phyloP scores from a whole-genome alignment of 2,888 invertebrate species.

The Sarcophaga variegata region DNA sequence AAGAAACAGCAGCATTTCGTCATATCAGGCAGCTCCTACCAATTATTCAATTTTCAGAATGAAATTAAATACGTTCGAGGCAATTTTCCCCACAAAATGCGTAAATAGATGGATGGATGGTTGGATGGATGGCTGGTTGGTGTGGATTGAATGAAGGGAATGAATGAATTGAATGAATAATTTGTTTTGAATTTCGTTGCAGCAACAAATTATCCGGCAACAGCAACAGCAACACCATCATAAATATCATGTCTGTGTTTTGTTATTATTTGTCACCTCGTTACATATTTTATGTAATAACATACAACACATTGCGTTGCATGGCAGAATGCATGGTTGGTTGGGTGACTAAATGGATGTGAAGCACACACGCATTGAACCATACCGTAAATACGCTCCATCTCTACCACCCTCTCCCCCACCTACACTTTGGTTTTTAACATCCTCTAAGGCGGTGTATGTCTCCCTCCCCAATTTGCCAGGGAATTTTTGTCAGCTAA shows the following conservation, averaged over 20 bases:
- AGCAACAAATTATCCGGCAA: constrained; percentile 24
- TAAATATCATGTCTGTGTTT: constrained; percentile 67
- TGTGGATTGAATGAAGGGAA: neutral
- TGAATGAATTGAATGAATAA: neutral
- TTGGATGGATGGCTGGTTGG: neutral
- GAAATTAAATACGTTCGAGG: constrained; percentile 53
- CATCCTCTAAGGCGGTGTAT: constrained; percentile 62
- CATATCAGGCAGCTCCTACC: constrained; percentile 48
- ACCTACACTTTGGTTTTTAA: constrained; percentile 48
- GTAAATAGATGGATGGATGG: neutral
- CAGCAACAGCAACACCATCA: constrained; percentile 3
- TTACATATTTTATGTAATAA: constrained; percentile 64
- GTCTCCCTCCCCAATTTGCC: constrained; percentile 47
- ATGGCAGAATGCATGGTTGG: neutral
- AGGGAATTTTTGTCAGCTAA: constrained; percentile 64
- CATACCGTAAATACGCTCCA: constrained; percentile 16
- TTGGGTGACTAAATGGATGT: constrained; percentile 20
- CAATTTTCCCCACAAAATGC: constrained; percentile 46
- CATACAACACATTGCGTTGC: constrained; percentile 5
- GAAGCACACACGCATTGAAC: constrained; percentile 34
- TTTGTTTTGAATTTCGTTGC: constrained; percentile 27
- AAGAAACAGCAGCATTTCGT: constrained; percentile 50
- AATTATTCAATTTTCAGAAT: constrained; percentile 67
- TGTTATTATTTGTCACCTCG: constrained; percentile 72
- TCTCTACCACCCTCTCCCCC: constrained; percentile 2